phyloP scores from a whole-genome alignment of 2,113 vertebrate genomes.

The Bombycilla garrulus region DNA sequence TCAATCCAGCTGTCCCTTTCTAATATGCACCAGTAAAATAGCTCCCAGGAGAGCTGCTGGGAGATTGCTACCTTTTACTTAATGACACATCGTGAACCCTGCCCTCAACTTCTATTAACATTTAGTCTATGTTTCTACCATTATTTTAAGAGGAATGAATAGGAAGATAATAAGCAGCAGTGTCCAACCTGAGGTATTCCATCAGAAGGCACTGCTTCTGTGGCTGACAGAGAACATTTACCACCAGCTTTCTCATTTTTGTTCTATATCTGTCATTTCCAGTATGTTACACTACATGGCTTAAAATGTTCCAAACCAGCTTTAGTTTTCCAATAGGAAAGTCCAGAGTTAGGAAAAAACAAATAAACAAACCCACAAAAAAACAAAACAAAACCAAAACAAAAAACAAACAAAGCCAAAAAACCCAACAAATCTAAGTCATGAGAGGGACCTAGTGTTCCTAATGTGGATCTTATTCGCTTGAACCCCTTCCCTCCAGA shows the following conservation, averaged over 20 bases:
- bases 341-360: not conserved
- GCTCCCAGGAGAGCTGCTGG: not conserved
- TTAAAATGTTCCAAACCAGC: not conserved
- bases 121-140: constrained; percentile 40
- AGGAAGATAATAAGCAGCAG: constrained; percentile 6
- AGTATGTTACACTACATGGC: not conserved
- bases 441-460: not conserved
- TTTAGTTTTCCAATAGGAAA: not conserved
- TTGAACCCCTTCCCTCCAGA: not conserved
- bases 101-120: constrained; percentile 50
- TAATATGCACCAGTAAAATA: not conserved
- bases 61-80: constrained; percentile 42
- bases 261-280: not conserved
- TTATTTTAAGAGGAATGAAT: constrained; percentile 63
- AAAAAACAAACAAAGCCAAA: not conserved
- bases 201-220: not conserved
- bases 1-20: constrained; percentile 15
- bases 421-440: not conserved
- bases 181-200: not conserved
- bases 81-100: constrained; percentile 25
- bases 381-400: not conserved
- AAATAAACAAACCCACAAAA: not conserved
- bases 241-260: not conserved
- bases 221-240: not conserved
- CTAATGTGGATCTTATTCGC: not conserved